Conservation (phyloP, 2,113 vertebrate genomes). For the Salvelinus alpinus region DNA sequence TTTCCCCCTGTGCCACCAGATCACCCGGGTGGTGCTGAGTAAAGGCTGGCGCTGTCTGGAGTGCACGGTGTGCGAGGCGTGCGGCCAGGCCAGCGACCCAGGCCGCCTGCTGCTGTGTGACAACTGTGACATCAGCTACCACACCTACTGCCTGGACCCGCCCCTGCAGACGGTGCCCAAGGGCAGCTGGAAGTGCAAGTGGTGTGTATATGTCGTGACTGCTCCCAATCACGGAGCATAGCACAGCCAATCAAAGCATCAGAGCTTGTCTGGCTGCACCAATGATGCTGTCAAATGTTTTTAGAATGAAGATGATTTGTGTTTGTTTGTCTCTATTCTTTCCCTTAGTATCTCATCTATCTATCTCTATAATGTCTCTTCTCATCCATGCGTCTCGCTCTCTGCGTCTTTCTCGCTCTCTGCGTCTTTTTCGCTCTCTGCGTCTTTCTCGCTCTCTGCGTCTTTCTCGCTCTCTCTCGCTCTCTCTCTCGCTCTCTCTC, state of each 20-base stretch:
- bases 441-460: no score
- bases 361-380: background rate
- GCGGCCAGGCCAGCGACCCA: slow-evolving; percentile 92
- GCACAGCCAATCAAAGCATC: background rate
- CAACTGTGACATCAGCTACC: slow-evolving; percentile 98
- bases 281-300: no score
- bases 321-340: slow-evolving; percentile 5
- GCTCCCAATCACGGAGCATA: slow-evolving; percentile 5
- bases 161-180: slow-evolving; percentile 94
- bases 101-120: slow-evolving; percentile 92
- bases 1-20: slow-evolving; percentile 65
- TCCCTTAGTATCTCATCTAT: background rate
- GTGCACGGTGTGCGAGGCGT: slow-evolving; percentile 96
- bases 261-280: background rate
- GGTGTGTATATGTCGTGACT: slow-evolving; percentile 73
- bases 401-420: no score
- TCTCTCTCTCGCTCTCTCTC: no score
- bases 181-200: slow-evolving; percentile 98
- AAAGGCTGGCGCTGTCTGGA: slow-evolving; percentile 98
- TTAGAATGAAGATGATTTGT: background rate
- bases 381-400: no score
- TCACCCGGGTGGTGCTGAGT: slow-evolving; percentile 91
- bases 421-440: no score
- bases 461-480: no score
- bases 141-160: slow-evolving; percentile 95